phyloP scores from a whole-genome alignment of 2,888 invertebrate species.

The Ferrisia virgata region DNA sequence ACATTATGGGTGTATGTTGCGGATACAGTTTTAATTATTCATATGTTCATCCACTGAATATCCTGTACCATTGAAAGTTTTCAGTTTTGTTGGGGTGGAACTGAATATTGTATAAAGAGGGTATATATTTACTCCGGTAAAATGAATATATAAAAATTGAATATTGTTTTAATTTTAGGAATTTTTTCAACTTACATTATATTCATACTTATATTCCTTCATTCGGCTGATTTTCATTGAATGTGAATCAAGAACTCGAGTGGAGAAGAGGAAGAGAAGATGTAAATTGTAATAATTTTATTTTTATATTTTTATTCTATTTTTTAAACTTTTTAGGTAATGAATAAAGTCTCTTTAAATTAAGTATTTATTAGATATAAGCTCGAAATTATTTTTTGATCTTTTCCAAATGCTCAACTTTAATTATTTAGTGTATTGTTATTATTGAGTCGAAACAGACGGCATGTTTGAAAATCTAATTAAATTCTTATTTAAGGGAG shows the following conservation, averaged over 20 bases:
- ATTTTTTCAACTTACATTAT: no score
- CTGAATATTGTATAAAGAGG: neutral
- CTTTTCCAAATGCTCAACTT: neutral
- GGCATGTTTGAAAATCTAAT: neutral
- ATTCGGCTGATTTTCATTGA: neutral
- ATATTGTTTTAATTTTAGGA: neutral
- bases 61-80: conserved; percentile 13
- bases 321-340: neutral
- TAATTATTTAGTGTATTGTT: no score
- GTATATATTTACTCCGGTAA: neutral
- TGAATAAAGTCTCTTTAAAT: neutral
- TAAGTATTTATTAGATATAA: neutral
- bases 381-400: neutral
- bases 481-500: conserved; percentile 25
- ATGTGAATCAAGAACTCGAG: neutral
- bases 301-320: no score
- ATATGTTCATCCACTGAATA: conserved; percentile 6
- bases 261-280: no score
- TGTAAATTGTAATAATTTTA: no score
- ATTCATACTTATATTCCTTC: no score
- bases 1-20: neutral
- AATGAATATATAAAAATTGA: neutral
- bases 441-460: neutral
- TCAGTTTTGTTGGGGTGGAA: conserved; percentile 13
- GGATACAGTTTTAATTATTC: conserved; percentile 22